These are phyloP conservation scores for Polymixis lichenea DNA, from an alignment of 2,888 invertebrate genomes.

Conservation along the genomic window DNA sequence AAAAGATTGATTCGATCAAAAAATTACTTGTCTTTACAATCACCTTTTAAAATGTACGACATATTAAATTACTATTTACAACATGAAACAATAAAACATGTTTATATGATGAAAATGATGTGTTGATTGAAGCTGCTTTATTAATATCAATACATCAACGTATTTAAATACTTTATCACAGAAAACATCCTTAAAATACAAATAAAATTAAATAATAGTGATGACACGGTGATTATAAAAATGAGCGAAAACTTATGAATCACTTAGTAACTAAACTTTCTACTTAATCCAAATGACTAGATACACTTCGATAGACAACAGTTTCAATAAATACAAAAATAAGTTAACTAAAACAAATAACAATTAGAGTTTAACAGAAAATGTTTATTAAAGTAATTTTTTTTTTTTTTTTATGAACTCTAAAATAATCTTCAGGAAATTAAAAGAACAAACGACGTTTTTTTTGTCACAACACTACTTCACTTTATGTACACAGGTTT, in stretches of 20 bases:
- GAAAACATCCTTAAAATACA: neutral
- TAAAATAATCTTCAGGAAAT: too few species aligned
- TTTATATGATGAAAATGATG: neutral
- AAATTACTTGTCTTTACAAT: neutral
- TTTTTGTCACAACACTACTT: too few species aligned
- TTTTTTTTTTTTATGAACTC: neutral
- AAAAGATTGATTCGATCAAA: neutral
- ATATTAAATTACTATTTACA: too few species aligned
- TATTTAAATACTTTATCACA: slow-evolving; percentile 9
- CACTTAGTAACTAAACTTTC: neutral
- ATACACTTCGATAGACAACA: neutral
- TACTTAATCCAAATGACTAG: slow-evolving; percentile 22
- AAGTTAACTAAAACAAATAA: neutral
- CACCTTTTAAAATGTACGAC: too few species aligned
- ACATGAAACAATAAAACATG: too few species aligned
- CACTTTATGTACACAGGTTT: neutral
- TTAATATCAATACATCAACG: neutral
- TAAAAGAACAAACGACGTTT: too few species aligned
- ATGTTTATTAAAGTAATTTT: neutral
- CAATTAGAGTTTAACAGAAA: neutral
- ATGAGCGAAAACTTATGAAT: neutral
- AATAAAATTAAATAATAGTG: neutral
- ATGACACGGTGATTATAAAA: neutral
- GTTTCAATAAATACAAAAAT: slow-evolving; percentile 31
- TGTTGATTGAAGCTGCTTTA: neutral